Evolutionary conservation across 2,888 invertebrate species (phyloP), one percentile per base, ranked within the genome.

Genomic region (Melanostoma mellinum): DNA sequence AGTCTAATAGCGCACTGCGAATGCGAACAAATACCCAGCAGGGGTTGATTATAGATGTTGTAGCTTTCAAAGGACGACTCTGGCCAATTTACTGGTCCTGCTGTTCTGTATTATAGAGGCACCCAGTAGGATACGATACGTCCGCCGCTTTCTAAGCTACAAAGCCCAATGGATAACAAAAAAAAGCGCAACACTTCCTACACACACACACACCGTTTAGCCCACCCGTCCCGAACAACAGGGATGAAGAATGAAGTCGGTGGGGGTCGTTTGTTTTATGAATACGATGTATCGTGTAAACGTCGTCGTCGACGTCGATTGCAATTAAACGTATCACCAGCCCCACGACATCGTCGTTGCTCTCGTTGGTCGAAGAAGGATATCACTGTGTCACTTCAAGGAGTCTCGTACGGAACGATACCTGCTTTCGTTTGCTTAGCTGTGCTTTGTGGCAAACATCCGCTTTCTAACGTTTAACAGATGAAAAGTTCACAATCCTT

Each of bases 101-200:
- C 46, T 68, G 50, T 20, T 20, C 20, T 20, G 20, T 20, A 20
- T 20, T 20, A 63, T 82, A 67, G 48, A 20, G 53, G 42, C 44
- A 30, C 9, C 56, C 69, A 5, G 30, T 50, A 77, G 61, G 3
- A 20, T 20, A 8, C 42, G 72, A 77, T 67, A 72, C 67, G 55
- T n/a, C 77, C 30, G 67, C 56, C 72, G 10, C 40, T 38, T 35
- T 44, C 44, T 36, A 56, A 68, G 10, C 75, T 42, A 63, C 30
- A 52, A 71, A 48, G 5, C 10, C 42, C 8, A 10, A 10, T 40
- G 20, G 10, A 52, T 2, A 38, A 6, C 6, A 40, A 8, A 50
- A 50, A 76, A 82, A 68, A 78, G 73, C 52, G 77, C 82, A 77
- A 78, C 77, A 82, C 78, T 82, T 78, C 61, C 68, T 77, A 32